A percentile compares a stretch with the other conserved stretches of the same genome.
These are phyloP conservation scores for Gadopsis marmoratus DNA, from an alignment of 2,797 vertebrate genomes.

Conservation along the genomic window DNA sequence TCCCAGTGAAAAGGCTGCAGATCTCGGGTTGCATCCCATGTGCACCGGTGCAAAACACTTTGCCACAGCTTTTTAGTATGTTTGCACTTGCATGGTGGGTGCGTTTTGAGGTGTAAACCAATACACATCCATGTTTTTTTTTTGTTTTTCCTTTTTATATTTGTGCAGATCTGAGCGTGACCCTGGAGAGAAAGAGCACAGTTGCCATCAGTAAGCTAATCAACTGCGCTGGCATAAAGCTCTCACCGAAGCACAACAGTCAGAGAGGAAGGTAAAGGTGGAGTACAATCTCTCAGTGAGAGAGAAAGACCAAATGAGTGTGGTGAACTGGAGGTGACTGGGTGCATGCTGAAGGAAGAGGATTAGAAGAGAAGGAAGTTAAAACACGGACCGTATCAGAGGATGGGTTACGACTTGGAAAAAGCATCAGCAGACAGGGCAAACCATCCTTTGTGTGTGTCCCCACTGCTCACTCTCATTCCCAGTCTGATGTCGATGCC, in stretches of 20 bases:
- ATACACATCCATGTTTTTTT: background rate
- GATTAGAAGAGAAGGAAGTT: background rate
- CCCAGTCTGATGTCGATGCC: background rate
- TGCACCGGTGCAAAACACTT: constrained; percentile 5
- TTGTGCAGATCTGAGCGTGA: constrained; percentile 9
- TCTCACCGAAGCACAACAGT: constrained; percentile 15
- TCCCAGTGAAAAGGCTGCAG: background rate
- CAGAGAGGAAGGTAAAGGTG: constrained; percentile 21
- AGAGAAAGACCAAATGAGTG: background rate
- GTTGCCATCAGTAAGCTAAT: constrained; percentile 22
- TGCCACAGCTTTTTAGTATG: background rate
- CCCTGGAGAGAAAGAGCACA: constrained; percentile 3
- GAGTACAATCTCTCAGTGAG: constrained; percentile 7
- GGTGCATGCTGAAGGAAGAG: constrained; percentile 17
- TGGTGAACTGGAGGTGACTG: constrained; percentile 25
- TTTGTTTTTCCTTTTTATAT: too few species aligned
- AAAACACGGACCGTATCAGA: constrained; percentile 8
- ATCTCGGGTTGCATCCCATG: background rate
- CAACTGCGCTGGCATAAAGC: background rate
- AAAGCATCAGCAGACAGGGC: background rate
- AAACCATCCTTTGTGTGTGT: background rate
- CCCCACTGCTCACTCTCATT: constrained; percentile 21
- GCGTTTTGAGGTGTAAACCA: constrained; percentile 5
- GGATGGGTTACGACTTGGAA: constrained; percentile 25
- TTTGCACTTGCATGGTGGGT: background rate